Conservation (phyloP, 1,140 invertebrate genomes). For the Dendrolimus kikuchii region DNA sequence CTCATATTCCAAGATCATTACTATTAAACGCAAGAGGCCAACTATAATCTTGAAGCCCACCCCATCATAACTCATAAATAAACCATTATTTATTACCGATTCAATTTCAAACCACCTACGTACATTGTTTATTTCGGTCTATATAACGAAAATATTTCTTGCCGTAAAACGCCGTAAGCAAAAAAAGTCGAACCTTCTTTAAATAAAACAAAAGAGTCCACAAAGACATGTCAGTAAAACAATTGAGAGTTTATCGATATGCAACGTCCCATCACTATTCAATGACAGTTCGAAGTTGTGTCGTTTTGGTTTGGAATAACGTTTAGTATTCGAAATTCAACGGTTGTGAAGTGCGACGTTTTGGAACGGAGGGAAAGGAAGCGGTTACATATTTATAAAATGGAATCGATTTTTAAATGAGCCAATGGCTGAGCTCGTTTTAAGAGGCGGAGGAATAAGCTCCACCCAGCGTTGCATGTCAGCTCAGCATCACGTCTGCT, state of each 20-base stretch:
- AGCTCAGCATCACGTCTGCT: slow-evolving; percentile 48
- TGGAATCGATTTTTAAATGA: slow-evolving; percentile 70
- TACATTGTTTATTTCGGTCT: slow-evolving; percentile 48
- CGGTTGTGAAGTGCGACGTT: background rate
- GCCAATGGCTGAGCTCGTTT: slow-evolving; percentile 52
- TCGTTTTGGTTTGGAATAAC: slow-evolving; percentile 11
- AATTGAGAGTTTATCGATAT: slow-evolving; percentile 42
- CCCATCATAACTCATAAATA: slow-evolving; percentile 56
- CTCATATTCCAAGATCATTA: slow-evolving; percentile 8
- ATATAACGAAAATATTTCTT: slow-evolving; percentile 48
- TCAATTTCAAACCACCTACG: slow-evolving; percentile 58
- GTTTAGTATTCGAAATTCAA: slow-evolving; percentile 2
- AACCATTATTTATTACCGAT: slow-evolving; percentile 66
- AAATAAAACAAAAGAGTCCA: slow-evolving; percentile 68
- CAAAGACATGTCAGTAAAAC: slow-evolving; percentile 69
- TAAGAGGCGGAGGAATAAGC: slow-evolving; percentile 47
- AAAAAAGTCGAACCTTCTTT: slow-evolving; percentile 29
- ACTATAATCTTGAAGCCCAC: slow-evolving; percentile 17
- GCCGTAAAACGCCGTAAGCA: slow-evolving; percentile 24
- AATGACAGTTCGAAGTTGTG: slow-evolving; percentile 26
- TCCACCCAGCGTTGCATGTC: slow-evolving; percentile 51
- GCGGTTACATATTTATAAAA: slow-evolving; percentile 71
- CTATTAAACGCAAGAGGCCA: slow-evolving; percentile 16
- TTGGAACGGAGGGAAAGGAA: slow-evolving; percentile 32
- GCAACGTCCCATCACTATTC: slow-evolving; percentile 26